These are phyloP conservation scores for Periophthalmus magnuspinnatus DNA, from an alignment of 2,797 vertebrate genomes.

Conservation along the genomic window DNA sequence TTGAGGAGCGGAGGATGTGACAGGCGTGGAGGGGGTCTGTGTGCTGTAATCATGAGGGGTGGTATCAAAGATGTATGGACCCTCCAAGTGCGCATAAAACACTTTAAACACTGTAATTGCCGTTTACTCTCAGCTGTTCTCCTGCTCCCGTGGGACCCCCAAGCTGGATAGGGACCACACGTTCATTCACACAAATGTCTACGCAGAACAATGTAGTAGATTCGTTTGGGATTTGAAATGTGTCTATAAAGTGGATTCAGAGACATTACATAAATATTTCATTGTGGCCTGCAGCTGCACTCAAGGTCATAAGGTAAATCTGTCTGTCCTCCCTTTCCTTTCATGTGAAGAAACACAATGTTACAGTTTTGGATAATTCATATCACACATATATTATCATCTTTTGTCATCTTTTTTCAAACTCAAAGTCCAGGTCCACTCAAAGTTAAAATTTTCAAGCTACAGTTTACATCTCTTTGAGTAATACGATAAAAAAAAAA, in stretches of 20 bases:
- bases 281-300: constrained; percentile 52
- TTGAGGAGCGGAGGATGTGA: constrained; percentile 66
- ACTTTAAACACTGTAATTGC: constrained; percentile 74
- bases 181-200: constrained; percentile 7
- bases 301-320: constrained; percentile 47
- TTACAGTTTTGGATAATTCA: no score
- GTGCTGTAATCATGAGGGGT: constrained; percentile 67
- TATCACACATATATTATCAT: no score
- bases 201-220: constrained; percentile 21
- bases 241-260: constrained; percentile 36
- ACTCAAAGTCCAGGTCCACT: no score
- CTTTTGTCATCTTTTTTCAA: no score
- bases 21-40: constrained; percentile 57
- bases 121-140: constrained; percentile 73
- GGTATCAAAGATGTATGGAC: constrained; percentile 59
- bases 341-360: constrained; percentile 1
- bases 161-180: constrained; percentile 31
- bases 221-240: constrained; percentile 20
- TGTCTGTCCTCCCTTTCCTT: constrained; percentile 8
- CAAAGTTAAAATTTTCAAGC: no score
- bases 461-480: no score
- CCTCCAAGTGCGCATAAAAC: constrained; percentile 64
- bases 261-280: constrained; percentile 65
- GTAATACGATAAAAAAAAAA: no score
- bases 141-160: constrained; percentile 57